A percentile compares a stretch with the other conserved stretches of the same genome.
These are phyloP conservation scores for Nycticryphes semicollaris DNA, from an alignment of 2,113 vertebrate genomes.

Conservation along the genomic window DNA sequence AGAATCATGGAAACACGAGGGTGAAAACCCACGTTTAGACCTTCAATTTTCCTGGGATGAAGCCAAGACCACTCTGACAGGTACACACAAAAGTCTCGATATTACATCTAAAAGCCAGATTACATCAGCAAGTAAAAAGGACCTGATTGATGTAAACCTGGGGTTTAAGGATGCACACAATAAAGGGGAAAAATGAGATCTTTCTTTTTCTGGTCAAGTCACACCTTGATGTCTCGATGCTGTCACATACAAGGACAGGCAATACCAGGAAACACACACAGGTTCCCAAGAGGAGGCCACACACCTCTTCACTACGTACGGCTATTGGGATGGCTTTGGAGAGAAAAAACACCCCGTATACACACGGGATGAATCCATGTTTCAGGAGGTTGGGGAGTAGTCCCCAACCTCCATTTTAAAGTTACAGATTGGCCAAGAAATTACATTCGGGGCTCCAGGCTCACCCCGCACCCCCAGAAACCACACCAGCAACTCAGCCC, in stretches of 20 bases:
- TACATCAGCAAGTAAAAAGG: background rate
- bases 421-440: background rate
- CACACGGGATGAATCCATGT: fast-evolving
- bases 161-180: fast-evolving
- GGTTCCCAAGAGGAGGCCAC: background rate
- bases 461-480: background rate
- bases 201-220: background rate
- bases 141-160: background rate
- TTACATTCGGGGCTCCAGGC: background rate
- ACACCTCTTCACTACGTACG: fast-evolving
- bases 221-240: background rate
- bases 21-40: background rate
- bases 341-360: background rate
- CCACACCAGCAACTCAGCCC: fast-evolving
- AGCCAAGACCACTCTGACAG: background rate
- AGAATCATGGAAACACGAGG: fast-evolving
- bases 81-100: background rate
- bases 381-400: background rate
- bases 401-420: slow-evolving; percentile 1
- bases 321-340: fast-evolving
- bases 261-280: background rate
- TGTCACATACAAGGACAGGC: background rate
- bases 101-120: fast-evolving
- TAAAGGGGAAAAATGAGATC: background rate
- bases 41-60: background rate